Evolutionary conservation across 2,888 invertebrate species (phyloP).

Genomic region (Callosobruchus maculatus): DNA sequence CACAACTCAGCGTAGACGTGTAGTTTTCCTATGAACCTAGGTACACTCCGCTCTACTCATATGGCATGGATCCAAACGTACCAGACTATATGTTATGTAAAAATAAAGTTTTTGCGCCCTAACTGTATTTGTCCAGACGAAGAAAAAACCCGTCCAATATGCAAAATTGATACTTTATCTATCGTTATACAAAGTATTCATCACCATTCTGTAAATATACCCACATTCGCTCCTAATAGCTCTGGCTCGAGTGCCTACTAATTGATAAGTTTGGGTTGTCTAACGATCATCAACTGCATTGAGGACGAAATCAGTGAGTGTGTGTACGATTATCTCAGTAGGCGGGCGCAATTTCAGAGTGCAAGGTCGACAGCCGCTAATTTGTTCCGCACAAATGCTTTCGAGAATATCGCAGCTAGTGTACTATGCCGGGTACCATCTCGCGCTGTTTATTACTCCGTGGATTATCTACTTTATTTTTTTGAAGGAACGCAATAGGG

Average conservation of each 20-base stretch:
- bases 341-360: not conserved
- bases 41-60: no score
- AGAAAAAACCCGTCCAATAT: no score
- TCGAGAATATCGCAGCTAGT: not conserved
- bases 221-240: no score
- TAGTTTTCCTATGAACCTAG: no score
- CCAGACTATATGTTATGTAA: no score
- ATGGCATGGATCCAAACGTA: no score
- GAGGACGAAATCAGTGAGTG: not conserved
- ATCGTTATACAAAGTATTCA: no score
- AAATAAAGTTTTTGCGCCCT: no score
- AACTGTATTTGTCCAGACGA: no score
- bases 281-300: not conserved
- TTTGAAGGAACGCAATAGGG: slow-evolving; percentile 25
- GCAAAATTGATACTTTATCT: no score
- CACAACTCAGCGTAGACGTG: no score
- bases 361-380: not conserved
- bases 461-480: slow-evolving; percentile 34
- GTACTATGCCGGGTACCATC: slow-evolving; percentile 26
- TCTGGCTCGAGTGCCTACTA: not conserved
- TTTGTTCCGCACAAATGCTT: not conserved
- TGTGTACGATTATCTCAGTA: not conserved
- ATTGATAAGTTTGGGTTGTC: not conserved
- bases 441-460: slow-evolving; percentile 32
- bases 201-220: no score